Conservation (phyloP, 2,797 vertebrate species). For the Rhodeus uyekii region DNA sequence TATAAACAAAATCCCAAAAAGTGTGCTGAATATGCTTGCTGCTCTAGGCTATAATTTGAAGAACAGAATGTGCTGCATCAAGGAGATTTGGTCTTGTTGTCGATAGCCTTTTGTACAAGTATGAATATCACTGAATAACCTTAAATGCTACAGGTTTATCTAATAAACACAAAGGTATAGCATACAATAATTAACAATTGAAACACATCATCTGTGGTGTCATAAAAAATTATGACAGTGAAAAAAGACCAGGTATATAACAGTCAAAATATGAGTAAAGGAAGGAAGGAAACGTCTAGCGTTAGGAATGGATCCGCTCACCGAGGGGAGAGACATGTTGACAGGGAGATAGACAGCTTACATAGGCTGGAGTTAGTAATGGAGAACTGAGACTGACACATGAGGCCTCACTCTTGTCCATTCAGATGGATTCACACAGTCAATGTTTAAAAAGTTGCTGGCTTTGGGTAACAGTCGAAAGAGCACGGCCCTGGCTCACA, state of each 20-base stretch:
- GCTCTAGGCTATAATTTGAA: background rate
- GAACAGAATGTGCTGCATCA: background rate
- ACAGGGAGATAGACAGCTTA: background rate
- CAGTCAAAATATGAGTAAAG: background rate
- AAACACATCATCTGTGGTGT: background rate
- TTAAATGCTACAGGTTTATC: no score
- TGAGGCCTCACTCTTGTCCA: conserved; percentile 37
- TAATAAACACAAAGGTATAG: background rate
- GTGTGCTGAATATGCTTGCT: background rate
- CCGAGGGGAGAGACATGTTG: background rate
- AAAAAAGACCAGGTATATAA: background rate
- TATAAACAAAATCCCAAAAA: background rate
- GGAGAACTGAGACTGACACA: conserved; percentile 29
- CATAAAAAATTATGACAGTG: background rate
- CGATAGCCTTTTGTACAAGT: no score
- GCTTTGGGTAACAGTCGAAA: conserved; percentile 59
- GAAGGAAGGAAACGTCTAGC: background rate
- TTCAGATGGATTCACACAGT: conserved; percentile 59
- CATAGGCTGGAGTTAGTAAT: background rate
- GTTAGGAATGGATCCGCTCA: background rate
- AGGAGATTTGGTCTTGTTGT: background rate
- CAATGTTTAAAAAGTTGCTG: conserved; percentile 68
- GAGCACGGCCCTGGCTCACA: conserved; percentile 43
- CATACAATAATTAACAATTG: background rate
- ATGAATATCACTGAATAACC: no score